phyloP scores from a whole-genome alignment of 2,888 invertebrate genomes.

The Apodemia hepburni region DNA sequence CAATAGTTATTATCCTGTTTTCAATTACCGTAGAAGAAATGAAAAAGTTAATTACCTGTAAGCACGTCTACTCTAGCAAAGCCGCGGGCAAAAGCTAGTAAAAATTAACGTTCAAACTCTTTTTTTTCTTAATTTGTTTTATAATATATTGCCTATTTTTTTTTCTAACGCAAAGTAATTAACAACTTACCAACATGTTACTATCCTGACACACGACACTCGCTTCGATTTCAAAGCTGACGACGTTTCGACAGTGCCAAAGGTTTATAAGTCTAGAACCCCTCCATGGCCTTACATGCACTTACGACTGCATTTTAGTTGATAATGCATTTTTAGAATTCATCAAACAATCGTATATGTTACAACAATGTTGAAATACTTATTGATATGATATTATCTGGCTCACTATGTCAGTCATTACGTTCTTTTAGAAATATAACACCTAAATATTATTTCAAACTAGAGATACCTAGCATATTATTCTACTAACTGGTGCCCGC shows the following conservation, averaged over 20 bases:
- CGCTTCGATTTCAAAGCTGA: slow-evolving; percentile 43
- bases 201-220: slow-evolving; percentile 39
- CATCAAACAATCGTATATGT: not conserved
- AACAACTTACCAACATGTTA: slow-evolving; percentile 36
- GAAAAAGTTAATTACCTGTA: too few relatives aligned
- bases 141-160: too few relatives aligned
- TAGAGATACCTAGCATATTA: too few relatives aligned
- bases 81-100: too few relatives aligned
- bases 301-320: slow-evolving; percentile 31
- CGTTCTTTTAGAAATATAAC: not conserved
- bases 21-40: too few relatives aligned
- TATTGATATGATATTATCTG: not conserved
- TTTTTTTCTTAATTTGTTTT: too few relatives aligned
- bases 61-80: too few relatives aligned
- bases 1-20: too few relatives aligned
- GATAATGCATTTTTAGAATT: slow-evolving; percentile 10
- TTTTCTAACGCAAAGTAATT: not conserved
- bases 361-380: slow-evolving; percentile 11
- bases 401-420: not conserved
- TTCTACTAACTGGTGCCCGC: too few relatives aligned
- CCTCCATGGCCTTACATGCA: slow-evolving; percentile 49
- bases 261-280: slow-evolving; percentile 61
- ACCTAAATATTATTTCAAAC: not conserved
- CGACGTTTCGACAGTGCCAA: slow-evolving; percentile 35
- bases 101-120: too few relatives aligned